Conservation (phyloP, 2,113 vertebrate species). For the Anoplopoma fimbria region DNA sequence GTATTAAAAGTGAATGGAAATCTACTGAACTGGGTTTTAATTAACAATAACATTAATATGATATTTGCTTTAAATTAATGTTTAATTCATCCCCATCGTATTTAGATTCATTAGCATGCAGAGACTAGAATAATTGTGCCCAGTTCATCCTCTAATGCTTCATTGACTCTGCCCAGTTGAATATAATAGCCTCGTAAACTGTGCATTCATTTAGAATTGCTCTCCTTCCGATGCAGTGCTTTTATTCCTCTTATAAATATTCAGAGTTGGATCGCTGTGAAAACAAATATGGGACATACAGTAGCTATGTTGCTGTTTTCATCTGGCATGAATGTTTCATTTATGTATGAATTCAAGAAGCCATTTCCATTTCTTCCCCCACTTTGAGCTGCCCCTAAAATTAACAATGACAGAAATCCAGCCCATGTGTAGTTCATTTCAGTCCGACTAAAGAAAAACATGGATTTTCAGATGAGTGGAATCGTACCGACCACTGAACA, state of each 20-base stretch:
- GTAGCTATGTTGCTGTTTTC: conserved; percentile 64
- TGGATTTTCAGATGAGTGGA: conserved; percentile 5
- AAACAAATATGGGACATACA: conserved; percentile 72
- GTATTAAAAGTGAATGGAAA: conserved; percentile 29
- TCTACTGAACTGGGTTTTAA: conserved; percentile 41
- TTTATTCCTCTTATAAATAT: conserved; percentile 77
- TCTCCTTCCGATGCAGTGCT: conserved; percentile 64
- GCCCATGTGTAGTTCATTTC: conserved; percentile 35
- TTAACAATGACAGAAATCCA: conserved; percentile 42
- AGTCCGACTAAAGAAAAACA: conserved; percentile 16
- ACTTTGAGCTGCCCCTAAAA: conserved; percentile 30
- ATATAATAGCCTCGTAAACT: conserved; percentile 75
- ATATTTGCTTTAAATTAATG: conserved; percentile 70
- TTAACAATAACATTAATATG: conserved; percentile 68
- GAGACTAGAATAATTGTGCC: conserved; percentile 68
- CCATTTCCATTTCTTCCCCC: conserved; percentile 25
- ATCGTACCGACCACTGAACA: conserved; percentile 12
- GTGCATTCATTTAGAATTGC: conserved; percentile 69
- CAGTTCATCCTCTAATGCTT: conserved; percentile 63
- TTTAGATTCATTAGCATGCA: conserved; percentile 72
- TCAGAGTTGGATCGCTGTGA: conserved; percentile 57
- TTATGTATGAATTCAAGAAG: conserved; percentile 70
- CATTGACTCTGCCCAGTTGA: conserved; percentile 65
- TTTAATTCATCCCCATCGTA: conserved; percentile 68
- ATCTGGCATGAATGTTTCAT: conserved; percentile 72